Percentiles rank a stretch among this genome's conserved stretches.
Conservation (phyloP, 2,888 invertebrate genomes). For the Hirtodrosophila alboralis region DNA sequence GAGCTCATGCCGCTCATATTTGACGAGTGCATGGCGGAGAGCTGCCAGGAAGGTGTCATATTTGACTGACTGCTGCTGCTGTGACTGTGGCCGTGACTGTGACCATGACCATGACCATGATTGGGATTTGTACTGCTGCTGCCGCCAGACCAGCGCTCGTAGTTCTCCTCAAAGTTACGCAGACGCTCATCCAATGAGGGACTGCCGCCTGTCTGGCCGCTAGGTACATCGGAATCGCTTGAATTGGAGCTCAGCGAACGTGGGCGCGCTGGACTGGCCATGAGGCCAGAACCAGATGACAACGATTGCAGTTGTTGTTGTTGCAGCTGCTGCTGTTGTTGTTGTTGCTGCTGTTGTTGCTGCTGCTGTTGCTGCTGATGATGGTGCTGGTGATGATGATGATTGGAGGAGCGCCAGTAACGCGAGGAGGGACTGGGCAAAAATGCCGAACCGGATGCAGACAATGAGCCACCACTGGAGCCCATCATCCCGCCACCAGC, state of each 20-base stretch:
- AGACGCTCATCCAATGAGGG: slow-evolving; percentile 96
- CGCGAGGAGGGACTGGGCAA: slow-evolving; percentile 70
- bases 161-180: slow-evolving; percentile 95
- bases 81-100: slow-evolving; percentile 70
- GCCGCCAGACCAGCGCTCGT: slow-evolving; percentile 93
- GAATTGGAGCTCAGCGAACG: slow-evolving; percentile 91
- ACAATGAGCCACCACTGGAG: slow-evolving; percentile 63
- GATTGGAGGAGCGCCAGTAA: slow-evolving; percentile 77
- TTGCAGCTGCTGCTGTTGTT: slow-evolving; percentile 50
- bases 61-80: slow-evolving; percentile 43
- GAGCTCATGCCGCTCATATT: slow-evolving; percentile 49
- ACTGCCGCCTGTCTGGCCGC: slow-evolving; percentile 85
- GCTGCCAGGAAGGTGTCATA: slow-evolving; percentile 84
- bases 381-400: slow-evolving; percentile 65
- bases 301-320: slow-evolving; percentile 34
- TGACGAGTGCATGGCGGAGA: slow-evolving; percentile 56
- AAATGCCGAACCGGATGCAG: slow-evolving; percentile 58
- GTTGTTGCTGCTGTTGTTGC: slow-evolving; percentile 47
- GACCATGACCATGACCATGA: slow-evolving; percentile 83
- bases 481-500: slow-evolving; percentile 41
- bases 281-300: slow-evolving; percentile 83
- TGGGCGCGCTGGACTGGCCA: slow-evolving; percentile 87
- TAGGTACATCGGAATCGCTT: slow-evolving; percentile 87
- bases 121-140: slow-evolving; percentile 63
- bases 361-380: slow-evolving; percentile 61